Evolutionary conservation across 2,113 vertebrate genomes (phyloP), one percentile per base, ranked within the genome.

Genomic region (Odontesthes bonariensis): DNA sequence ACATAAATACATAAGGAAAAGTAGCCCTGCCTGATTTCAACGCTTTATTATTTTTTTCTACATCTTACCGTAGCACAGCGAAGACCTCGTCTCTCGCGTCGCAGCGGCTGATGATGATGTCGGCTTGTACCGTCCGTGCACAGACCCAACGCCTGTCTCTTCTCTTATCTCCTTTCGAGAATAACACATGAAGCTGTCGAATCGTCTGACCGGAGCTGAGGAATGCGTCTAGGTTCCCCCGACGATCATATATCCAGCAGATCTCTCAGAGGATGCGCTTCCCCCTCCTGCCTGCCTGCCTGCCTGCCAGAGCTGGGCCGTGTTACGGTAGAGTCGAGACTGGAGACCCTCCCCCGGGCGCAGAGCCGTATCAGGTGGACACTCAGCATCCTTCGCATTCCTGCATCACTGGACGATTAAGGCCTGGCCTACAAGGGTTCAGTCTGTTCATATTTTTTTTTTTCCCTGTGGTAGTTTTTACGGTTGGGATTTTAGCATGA

Each of bases 331-430:
- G 79, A 69, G 72, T 44, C 77, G 82, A 88, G 89, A 55, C 75
- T 66, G 82, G 79, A 84, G 83, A 89, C 81, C 89, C 89, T 86
- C 91, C 88, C 88, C 84, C 85, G 91, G 88, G 88, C 72, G 69
- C 72, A 78, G 0, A 82, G 84, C 80, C 13, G 75, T 51, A 83
- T 91, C 88, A 89, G 89, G 86, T 91, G 89, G 84, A 88, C 83
- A 8, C 83, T 72, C 63, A 87, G 85, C 88, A 89, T 91, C 91
- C 79, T 53, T 78, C 70, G 79, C 88, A 88, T 91, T 89, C 82
- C 89, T 79, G 73, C 82, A 89, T 88, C 86, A 70, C 68, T 73
- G 77, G 31, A 44, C 31, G 77, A 61, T 67, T 78, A 84, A 87
- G 66, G 83, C 63, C 77, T 79, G 33, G 46, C 42, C 38, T 59